Percentiles rank a stretch among this genome's conserved stretches.
phyloP scores from a whole-genome alignment of 1,140 invertebrate species.

The Drosophila arizonae region DNA sequence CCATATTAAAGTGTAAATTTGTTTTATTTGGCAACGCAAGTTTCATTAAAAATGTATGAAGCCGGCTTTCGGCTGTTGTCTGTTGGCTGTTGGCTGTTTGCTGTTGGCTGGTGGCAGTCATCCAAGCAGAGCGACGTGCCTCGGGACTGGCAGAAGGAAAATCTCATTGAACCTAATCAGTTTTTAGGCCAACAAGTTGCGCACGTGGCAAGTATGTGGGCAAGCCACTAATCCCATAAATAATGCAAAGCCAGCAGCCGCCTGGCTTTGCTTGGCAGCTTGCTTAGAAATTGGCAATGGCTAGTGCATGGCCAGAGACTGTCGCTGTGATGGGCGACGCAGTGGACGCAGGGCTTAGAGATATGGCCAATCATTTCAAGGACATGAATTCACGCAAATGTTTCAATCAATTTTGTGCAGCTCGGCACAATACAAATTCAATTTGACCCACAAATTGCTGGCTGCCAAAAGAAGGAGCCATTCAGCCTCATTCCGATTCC shows the following conservation, averaged over 20 bases:
- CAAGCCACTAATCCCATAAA: conserved; percentile 75
- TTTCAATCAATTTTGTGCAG: conserved; percentile 77
- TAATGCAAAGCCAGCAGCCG: conserved; percentile 57
- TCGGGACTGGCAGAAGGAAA: conserved; percentile 24
- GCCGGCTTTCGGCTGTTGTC: conserved; percentile 7
- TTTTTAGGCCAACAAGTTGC: conserved; percentile 69
- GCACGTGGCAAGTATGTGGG: conserved; percentile 63
- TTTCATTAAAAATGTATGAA: conserved; percentile 71
- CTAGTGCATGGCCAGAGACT: background rate
- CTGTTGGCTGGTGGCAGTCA: conserved; percentile 1
- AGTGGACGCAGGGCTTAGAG: conserved; percentile 42
- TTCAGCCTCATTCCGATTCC: conserved; percentile 38
- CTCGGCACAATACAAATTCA: conserved; percentile 77
- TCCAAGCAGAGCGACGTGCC: conserved; percentile 18
- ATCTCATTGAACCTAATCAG: conserved; percentile 78
- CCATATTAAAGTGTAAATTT: conserved; percentile 80
- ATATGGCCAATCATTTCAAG: conserved; percentile 77
- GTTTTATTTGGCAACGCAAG: conserved; percentile 66
- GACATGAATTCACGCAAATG: conserved; percentile 80
- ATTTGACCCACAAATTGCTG: conserved; percentile 80
- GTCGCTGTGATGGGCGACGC: conserved; percentile 14
- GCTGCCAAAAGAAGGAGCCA: conserved; percentile 35
- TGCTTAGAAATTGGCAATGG: conserved; percentile 7
- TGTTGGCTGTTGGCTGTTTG: conserved; percentile 5
- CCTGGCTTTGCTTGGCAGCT: conserved; percentile 24